A percentile compares a stretch with the other conserved stretches of the same genome.
Conservation (phyloP, 2,888 invertebrate species). For the Anthophora plumipes region DNA sequence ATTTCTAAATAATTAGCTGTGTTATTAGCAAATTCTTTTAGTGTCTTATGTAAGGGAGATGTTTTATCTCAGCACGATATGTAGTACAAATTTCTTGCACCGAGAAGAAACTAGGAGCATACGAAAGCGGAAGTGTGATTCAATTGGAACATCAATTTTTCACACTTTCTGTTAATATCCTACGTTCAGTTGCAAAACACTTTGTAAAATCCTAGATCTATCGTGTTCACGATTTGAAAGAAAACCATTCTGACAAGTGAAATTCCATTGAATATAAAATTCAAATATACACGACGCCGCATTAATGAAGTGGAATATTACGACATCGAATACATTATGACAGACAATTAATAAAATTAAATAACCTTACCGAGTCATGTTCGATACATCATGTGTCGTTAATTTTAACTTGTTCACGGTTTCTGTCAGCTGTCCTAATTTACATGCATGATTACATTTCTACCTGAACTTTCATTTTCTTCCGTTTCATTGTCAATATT, state of each 20-base stretch:
- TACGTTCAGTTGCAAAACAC: background rate
- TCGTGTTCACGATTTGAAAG: background rate
- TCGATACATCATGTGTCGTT: background rate
- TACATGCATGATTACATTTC: background rate
- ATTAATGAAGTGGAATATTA: background rate
- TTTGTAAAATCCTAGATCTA: background rate
- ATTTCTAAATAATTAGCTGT: background rate
- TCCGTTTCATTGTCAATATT: background rate
- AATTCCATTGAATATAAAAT: background rate
- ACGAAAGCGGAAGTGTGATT: background rate
- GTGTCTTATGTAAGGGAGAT: background rate
- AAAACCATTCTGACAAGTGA: background rate
- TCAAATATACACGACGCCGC: no score
- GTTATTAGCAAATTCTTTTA: background rate
- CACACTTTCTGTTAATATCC: background rate
- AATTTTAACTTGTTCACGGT: conserved; percentile 4
- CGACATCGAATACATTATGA: background rate
- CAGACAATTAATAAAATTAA: background rate
- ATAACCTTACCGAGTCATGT: background rate
- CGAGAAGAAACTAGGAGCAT: background rate
- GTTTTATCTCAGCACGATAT: background rate
- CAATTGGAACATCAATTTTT: background rate
- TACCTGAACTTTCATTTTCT: background rate
- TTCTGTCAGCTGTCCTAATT: conserved; percentile 2
- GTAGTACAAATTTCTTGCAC: background rate